Percentiles rank a stretch among this genome's conserved stretches.
phyloP scores from a whole-genome alignment of 2,797 vertebrate species.

The Gymnodraco acuticeps region DNA sequence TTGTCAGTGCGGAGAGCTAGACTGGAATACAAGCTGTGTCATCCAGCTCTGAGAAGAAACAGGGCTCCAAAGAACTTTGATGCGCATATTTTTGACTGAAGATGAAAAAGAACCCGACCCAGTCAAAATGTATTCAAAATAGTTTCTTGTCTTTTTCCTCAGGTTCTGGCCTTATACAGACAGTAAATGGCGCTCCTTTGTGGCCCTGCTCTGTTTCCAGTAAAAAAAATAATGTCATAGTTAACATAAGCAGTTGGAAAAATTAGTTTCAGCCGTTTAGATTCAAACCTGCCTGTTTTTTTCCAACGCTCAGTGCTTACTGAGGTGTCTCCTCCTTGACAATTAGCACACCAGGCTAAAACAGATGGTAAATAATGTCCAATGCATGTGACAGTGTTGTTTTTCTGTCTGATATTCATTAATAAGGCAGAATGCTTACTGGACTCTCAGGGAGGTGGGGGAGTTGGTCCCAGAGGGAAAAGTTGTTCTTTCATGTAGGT shows the following conservation, averaged over 20 bases:
- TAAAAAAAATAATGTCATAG: constrained; percentile 86
- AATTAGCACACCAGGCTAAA: constrained; percentile 81
- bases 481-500: constrained; percentile 86
- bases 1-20: constrained; percentile 44
- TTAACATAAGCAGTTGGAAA: constrained; percentile 85
- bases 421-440: constrained; percentile 83
- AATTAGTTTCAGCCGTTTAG: constrained; percentile 81
- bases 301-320: constrained; percentile 71
- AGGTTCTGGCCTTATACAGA: constrained; percentile 88
- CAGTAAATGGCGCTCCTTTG: constrained; percentile 64
- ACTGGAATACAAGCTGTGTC: constrained; percentile 55
- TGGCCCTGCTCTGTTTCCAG: constrained; percentile 83
- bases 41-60: constrained; percentile 75
- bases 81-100: constrained; percentile 71
- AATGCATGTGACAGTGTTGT: constrained; percentile 81
- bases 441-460: constrained; percentile 77
- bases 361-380: constrained; percentile 80
- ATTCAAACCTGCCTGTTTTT: constrained; percentile 68
- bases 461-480: constrained; percentile 78
- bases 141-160: constrained; percentile 81
- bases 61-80: constrained; percentile 73
- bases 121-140: constrained; percentile 80
- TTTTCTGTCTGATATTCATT: constrained; percentile 86
- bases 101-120: constrained; percentile 77
- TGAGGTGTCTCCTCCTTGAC: constrained; percentile 81